Conservation (phyloP, 2,113 vertebrate species). For the Phasianus colchicus region DNA sequence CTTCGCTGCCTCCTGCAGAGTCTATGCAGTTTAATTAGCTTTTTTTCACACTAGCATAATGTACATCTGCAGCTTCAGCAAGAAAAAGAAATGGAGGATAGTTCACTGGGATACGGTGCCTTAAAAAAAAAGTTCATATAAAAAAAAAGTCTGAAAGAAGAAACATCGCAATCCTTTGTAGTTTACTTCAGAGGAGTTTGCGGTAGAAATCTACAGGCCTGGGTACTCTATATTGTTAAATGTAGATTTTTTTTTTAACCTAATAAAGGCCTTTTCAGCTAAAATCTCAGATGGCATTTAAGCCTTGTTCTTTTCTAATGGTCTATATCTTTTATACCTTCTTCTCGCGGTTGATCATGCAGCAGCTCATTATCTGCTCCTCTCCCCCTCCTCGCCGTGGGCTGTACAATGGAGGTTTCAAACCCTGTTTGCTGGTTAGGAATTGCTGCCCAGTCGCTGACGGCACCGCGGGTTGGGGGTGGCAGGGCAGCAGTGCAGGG, state of each 20-base stretch:
- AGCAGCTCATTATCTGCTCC: conserved; percentile 34
- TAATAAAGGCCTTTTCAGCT: conserved; percentile 49
- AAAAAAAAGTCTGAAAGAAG: conserved; percentile 71
- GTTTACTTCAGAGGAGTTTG: conserved; percentile 74
- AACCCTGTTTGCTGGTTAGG: conserved; percentile 9
- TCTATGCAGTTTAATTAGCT: conserved; percentile 85
- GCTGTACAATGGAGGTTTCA: conserved; percentile 23
- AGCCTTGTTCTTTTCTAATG: conserved; percentile 61
- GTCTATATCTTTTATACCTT: conserved; percentile 42
- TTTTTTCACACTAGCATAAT: conserved; percentile 77
- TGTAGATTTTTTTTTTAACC: conserved; percentile 49
- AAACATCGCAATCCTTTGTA: conserved; percentile 79
- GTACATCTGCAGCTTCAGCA: conserved; percentile 83
- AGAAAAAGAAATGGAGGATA: conserved; percentile 75
- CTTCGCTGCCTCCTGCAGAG: conserved; percentile 78
- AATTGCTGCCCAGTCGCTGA: neutral
- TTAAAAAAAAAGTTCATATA: conserved; percentile 75
- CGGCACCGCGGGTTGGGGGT: neutral
- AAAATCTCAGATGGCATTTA: conserved; percentile 57
- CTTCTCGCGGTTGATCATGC: conserved; percentile 14
- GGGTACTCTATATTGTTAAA: conserved; percentile 52
- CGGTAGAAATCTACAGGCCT: conserved; percentile 56
- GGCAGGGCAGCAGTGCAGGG: neutral
- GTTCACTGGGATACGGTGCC: conserved; percentile 69
- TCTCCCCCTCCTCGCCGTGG: conserved; percentile 24